Percentiles rank a stretch among this genome's conserved stretches.
Evolutionary conservation across 1,140 invertebrate species (phyloP).

Genomic region (Sitodiplosis mosellana): DNA sequence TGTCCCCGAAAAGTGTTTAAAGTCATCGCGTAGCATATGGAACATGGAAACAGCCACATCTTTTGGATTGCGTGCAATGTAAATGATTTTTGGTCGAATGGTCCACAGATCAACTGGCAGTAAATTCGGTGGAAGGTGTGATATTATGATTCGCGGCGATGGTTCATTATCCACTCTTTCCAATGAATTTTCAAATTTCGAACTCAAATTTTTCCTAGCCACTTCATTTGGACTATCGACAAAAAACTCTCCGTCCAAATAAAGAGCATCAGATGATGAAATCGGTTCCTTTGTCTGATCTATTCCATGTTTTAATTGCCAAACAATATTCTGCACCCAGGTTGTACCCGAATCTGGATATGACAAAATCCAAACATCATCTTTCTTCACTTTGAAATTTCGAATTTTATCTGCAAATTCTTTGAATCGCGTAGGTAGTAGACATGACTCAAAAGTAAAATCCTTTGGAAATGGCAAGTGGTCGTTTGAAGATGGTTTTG

Average conservation of each 20-base stretch:
- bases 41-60: constrained; percentile 62
- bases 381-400: constrained; percentile 20
- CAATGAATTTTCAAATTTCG: not conserved
- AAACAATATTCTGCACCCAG: constrained; percentile 64
- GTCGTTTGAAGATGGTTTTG: too few species aligned
- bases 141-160: not conserved
- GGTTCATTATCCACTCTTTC: not conserved
- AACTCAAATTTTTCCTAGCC: not conserved
- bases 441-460: too few species aligned
- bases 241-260: not conserved
- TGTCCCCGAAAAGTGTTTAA: constrained; percentile 35
- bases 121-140: not conserved
- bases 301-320: constrained; percentile 51
- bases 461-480: too few species aligned
- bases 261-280: not conserved
- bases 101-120: not conserved
- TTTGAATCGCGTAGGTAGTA: not conserved
- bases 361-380: constrained; percentile 53
- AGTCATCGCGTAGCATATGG: constrained; percentile 42
- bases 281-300: constrained; percentile 39
- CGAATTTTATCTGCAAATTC: not conserved
- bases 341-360: constrained; percentile 71
- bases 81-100: constrained; percentile 42
- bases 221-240: not conserved
- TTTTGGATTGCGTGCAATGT: constrained; percentile 62